Conservation (phyloP, 1,140 invertebrate genomes). For the Papilio aristodemus region DNA sequence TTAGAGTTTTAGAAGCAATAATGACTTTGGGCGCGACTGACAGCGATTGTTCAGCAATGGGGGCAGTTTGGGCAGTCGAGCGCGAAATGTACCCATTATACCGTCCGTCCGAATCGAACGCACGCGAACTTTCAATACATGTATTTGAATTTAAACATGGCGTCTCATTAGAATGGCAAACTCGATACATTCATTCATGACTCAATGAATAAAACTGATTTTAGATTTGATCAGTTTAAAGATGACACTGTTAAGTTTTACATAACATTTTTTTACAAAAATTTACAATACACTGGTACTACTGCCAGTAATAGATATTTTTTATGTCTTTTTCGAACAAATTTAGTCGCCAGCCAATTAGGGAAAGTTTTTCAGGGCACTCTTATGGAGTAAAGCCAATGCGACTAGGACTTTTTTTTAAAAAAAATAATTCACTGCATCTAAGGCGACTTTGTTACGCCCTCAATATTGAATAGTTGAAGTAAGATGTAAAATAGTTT, state of each 20-base stretch:
- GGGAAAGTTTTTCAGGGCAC: no score
- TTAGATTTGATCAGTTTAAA: not conserved
- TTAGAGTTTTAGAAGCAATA: slow-evolving; percentile 18
- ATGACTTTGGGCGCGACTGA: slow-evolving; percentile 6
- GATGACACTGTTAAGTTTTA: not conserved
- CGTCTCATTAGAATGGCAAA: not conserved
- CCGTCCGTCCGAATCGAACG: slow-evolving; percentile 15
- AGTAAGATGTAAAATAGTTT: no score
- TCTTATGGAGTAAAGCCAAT: no score
- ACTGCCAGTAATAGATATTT: no score
- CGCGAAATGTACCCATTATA: slow-evolving; percentile 29
- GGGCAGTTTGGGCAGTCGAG: slow-evolving; percentile 17
- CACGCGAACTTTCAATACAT: slow-evolving; percentile 21
- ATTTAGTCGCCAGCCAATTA: no score
- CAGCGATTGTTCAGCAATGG: slow-evolving; percentile 14
- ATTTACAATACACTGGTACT: not conserved
- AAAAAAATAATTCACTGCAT: no score
- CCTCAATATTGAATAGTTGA: no score
- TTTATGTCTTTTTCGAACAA: no score
- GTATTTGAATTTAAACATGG: slow-evolving; percentile 27
- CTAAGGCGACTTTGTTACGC: no score
- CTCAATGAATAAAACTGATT: slow-evolving; percentile 10
- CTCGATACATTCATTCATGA: slow-evolving; percentile 1
- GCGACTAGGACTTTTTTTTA: no score
- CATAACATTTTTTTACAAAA: not conserved